phyloP scores from a whole-genome alignment of 53 echinoderm and acorn worm genomes.

The Pentamera pediparva region DNA sequence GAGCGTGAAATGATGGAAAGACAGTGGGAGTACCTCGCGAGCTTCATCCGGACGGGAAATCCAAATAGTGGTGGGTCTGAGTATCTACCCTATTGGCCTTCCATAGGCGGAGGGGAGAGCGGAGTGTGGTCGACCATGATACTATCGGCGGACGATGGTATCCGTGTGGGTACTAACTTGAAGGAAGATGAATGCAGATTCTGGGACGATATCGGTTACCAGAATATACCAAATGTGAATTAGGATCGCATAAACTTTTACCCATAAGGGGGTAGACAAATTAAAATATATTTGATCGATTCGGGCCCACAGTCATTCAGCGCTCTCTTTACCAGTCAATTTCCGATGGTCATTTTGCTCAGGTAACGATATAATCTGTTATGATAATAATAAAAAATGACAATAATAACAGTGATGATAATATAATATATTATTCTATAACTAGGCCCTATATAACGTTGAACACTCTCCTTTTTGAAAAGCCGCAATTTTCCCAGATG shows the following conservation, averaged over 20 bases:
- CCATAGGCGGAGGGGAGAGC: not conserved
- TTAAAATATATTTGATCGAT: too few species aligned
- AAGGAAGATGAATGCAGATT: not conserved
- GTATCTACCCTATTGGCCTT: not conserved
- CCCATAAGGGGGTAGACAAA: too few species aligned
- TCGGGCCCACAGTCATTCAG: too few species aligned
- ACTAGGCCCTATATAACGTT: too few species aligned
- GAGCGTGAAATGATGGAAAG: not conserved
- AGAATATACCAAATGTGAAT: not conserved
- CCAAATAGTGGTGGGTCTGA: not conserved
- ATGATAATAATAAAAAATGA: too few species aligned
- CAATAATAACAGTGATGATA: too few species aligned
- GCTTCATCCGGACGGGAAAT: slow-evolving; percentile 20
- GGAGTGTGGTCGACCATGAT: not conserved
- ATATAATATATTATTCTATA: too few species aligned
- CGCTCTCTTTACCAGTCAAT: too few species aligned
- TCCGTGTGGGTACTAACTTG: not conserved
- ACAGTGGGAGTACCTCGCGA: slow-evolving; percentile 4
- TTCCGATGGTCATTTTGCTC: too few species aligned
- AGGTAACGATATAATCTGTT: too few species aligned
- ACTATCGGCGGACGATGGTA: not conserved
- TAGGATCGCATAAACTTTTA: not conserved
- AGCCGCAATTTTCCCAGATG: too few species aligned
- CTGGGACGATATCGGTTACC: slow-evolving; percentile 21
- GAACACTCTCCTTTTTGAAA: too few species aligned